A percentile compares a stretch with the other conserved stretches of the same genome.
These are phyloP conservation scores for Paramormyrops hopkinsi DNA, from an alignment of 2,797 vertebrate species.

Conservation along the genomic window DNA sequence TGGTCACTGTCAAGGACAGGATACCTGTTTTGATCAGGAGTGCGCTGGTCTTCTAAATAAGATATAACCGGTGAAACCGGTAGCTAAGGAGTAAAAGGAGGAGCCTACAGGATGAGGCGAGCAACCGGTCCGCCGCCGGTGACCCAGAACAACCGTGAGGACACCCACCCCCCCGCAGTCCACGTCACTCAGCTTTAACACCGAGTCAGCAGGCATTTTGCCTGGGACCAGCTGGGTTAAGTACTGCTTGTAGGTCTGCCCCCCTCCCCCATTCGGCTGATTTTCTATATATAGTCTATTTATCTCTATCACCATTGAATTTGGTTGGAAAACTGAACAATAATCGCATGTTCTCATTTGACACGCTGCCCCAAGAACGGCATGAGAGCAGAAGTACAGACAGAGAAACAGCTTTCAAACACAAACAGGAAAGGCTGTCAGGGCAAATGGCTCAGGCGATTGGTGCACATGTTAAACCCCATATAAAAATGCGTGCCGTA, in stretches of 20 bases:
- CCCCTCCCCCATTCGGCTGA: neutral
- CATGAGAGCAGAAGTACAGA: neutral
- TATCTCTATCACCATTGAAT: neutral
- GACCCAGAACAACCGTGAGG: slow-evolving; percentile 18
- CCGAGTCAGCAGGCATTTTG: neutral
- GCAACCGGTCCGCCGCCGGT: neutral
- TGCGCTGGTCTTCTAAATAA: neutral
- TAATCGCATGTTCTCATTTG: neutral
- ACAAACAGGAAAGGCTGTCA: slow-evolving; percentile 5
- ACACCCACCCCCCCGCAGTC: neutral
- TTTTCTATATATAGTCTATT: neutral
- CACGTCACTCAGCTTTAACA: slow-evolving; percentile 13
- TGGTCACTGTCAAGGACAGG: neutral
- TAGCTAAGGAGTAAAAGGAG: neutral
- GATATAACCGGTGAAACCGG: neutral
- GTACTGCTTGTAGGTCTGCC: neutral
- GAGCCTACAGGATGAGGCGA: neutral
- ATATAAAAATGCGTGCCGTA: neutral
- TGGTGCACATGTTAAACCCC: neutral
- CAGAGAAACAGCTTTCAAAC: neutral
- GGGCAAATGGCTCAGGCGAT: neutral
- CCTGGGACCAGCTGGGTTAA: neutral
- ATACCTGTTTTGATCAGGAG: neutral
- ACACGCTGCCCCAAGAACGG: neutral
- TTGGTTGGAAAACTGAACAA: neutral